Conservation (phyloP, 1,140 invertebrate species). For the Drosophila pseudoobscura region DNA sequence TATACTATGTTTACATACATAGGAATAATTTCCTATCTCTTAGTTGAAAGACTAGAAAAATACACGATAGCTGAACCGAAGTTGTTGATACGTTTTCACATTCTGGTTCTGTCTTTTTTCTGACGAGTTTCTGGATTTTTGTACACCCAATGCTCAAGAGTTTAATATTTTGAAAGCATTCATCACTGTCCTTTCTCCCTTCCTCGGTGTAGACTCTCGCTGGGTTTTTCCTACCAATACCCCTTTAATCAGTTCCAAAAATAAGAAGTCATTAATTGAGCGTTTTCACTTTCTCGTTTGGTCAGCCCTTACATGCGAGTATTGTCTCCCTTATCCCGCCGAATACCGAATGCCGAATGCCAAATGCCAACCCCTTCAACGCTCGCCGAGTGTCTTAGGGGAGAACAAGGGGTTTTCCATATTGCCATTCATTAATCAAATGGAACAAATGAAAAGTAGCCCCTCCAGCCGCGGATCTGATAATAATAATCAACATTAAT, state of each 20-base stretch:
- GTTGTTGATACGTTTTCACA: too few relatives aligned
- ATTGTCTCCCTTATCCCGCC: background rate
- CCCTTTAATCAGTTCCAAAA: constrained; percentile 2
- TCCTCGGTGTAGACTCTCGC: background rate
- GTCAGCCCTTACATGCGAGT: background rate
- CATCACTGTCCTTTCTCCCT: background rate
- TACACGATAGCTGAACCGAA: too few relatives aligned
- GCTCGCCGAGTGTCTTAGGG: constrained; percentile 10
- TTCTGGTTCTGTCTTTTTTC: too few relatives aligned
- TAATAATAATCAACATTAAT: constrained; percentile 77
- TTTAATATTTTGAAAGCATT: background rate
- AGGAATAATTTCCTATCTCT: too few relatives aligned
- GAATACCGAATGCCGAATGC: constrained; percentile 10
- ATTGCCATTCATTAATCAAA: constrained; percentile 71
- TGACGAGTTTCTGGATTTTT: too few relatives aligned
- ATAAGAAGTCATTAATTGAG: constrained; percentile 41
- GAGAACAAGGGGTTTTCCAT: constrained; percentile 35
- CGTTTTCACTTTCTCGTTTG: constrained; percentile 3
- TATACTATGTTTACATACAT: too few relatives aligned
- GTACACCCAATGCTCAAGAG: too few relatives aligned
- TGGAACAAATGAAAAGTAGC: constrained; percentile 59
- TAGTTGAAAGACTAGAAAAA: too few relatives aligned
- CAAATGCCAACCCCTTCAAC: constrained; percentile 31
- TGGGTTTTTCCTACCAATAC: constrained; percentile 1
- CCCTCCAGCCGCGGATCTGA: constrained; percentile 15